Conservation (phyloP, 2,113 vertebrate genomes). For the Emydocephalus ijimae region DNA sequence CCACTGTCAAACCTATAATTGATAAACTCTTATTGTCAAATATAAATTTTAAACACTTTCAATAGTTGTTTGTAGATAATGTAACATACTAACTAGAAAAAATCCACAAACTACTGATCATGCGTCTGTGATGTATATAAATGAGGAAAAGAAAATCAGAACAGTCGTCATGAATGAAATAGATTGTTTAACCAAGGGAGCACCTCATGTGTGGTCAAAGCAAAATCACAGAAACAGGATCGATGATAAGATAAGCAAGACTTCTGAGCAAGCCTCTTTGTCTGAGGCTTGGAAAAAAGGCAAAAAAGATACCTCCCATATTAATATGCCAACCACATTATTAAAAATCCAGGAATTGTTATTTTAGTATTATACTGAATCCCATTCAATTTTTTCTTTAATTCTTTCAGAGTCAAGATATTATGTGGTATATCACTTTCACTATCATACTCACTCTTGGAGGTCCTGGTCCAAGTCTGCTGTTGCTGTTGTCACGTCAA, state of each 20-base stretch:
- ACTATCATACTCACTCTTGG: constrained; percentile 78
- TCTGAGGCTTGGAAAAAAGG: background rate
- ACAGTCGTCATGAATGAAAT: background rate
- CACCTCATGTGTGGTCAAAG: background rate
- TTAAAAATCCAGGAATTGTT: background rate
- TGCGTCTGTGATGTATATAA: background rate
- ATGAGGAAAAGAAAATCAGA: background rate
- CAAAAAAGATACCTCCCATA: background rate
- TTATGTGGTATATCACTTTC: background rate
- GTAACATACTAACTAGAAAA: background rate
- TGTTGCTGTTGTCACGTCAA: constrained; percentile 41
- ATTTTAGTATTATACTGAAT: background rate
- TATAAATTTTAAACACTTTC: background rate
- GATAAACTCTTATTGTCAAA: background rate
- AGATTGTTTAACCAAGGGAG: background rate
- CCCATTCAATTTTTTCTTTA: background rate
- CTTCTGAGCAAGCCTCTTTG: background rate
- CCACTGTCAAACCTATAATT: background rate
- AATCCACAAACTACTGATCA: background rate
- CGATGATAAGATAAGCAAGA: background rate
- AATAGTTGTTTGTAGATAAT: background rate
- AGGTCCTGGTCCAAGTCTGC: constrained; percentile 65
- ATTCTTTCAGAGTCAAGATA: background rate
- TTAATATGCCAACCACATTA: background rate
- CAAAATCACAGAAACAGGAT: background rate